phyloP scores from a whole-genome alignment of 2,113 vertebrate genomes.

The Jacana jacana region DNA sequence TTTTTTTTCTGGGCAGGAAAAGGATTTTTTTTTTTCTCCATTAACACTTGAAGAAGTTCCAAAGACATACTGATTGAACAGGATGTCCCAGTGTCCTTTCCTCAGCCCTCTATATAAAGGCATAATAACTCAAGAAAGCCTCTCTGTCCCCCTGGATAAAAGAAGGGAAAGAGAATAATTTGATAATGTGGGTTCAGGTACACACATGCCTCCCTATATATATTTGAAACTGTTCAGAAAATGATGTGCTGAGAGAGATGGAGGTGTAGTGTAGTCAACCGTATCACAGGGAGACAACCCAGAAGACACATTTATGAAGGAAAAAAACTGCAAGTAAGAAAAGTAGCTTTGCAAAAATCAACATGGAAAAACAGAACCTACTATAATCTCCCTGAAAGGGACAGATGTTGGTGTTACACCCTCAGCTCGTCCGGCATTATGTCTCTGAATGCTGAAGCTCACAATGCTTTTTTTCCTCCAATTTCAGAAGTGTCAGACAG shows the following conservation, averaged over 20 bases:
- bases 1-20: neutral
- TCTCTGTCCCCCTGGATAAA: neutral
- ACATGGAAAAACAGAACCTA: constrained; percentile 63
- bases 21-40: neutral
- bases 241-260: neutral
- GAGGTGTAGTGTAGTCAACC: neutral
- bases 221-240: constrained; percentile 19
- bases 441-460: constrained; percentile 50
- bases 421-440: constrained; percentile 62
- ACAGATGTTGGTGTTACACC: constrained; percentile 60
- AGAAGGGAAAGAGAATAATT: neutral
- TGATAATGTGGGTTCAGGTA: neutral
- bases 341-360: constrained; percentile 56
- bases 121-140: neutral
- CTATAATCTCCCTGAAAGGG: constrained; percentile 56
- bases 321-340: constrained; percentile 34
- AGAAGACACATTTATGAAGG: constrained; percentile 54
- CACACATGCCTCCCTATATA: neutral
- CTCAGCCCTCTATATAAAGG: neutral
- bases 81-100: neutral
- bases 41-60: neutral
- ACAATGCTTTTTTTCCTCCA: constrained; percentile 50
- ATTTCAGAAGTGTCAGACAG: constrained; percentile 75
- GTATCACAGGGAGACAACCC: neutral
- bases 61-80: neutral